Percentiles rank a stretch among this genome's conserved stretches.
phyloP scores from a whole-genome alignment of 2,113 vertebrate genomes.

The Microcebus griseorufus region DNA sequence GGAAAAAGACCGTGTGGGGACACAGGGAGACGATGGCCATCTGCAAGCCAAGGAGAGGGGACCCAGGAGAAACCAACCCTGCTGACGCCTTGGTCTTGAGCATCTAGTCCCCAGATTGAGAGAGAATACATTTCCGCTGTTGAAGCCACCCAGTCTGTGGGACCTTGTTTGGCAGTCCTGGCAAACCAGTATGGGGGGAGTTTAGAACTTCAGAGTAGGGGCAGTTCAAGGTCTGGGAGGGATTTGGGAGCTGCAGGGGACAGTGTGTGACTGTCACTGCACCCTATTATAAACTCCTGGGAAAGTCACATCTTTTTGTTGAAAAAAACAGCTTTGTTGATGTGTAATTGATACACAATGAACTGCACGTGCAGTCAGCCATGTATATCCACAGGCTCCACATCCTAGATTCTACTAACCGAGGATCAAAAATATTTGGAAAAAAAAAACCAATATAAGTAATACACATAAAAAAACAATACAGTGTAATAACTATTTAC shows the following conservation, averaged over 20 bases:
- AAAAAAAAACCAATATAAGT: not conserved
- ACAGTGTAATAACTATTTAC: not conserved
- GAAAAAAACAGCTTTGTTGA: not conserved
- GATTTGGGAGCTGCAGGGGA: not conserved
- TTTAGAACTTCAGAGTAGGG: not conserved
- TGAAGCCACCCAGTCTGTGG: not conserved
- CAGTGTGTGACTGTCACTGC: not conserved
- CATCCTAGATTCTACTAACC: not conserved
- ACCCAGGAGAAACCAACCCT: not conserved
- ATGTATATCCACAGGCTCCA: not conserved
- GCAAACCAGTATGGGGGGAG: not conserved
- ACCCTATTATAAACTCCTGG: not conserved
- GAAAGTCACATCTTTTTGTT: not conserved
- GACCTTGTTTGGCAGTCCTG: not conserved
- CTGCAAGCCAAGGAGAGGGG: not conserved
- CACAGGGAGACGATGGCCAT: not conserved
- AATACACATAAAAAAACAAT: not conserved
- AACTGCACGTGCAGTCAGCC: not conserved
- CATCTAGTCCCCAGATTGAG: not conserved
- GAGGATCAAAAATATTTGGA: not conserved
- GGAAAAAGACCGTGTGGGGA: not conserved
- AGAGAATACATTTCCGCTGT: not conserved
- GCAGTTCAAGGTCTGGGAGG: not conserved
- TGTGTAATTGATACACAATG: not conserved
- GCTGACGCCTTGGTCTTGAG: not conserved